phyloP scores from a whole-genome alignment of 2,797 vertebrate genomes.

The Tinamus major region DNA sequence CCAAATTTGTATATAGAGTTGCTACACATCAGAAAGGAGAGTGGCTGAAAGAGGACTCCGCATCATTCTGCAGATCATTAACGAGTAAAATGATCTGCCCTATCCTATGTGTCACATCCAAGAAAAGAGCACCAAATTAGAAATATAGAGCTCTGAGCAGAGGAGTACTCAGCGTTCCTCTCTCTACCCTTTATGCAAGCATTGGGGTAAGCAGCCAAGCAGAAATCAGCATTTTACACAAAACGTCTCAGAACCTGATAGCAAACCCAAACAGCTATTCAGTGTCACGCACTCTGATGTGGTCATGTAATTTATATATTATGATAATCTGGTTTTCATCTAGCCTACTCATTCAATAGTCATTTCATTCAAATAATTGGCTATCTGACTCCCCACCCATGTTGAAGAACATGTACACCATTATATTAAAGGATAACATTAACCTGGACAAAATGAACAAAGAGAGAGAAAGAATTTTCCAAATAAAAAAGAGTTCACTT shows the following conservation, averaged over 20 bases:
- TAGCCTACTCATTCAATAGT: neutral
- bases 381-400: constrained; percentile 48
- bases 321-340: constrained; percentile 64
- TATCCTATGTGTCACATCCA: constrained; percentile 42
- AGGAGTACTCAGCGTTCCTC: neutral
- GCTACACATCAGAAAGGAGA: constrained; percentile 34
- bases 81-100: constrained; percentile 40
- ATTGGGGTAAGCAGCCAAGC: constrained; percentile 16
- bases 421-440: neutral
- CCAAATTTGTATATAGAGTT: neutral
- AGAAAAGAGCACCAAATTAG: constrained; percentile 50
- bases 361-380: constrained; percentile 39
- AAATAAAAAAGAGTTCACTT: neutral
- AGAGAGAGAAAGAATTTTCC: neutral
- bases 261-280: constrained; percentile 30
- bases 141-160: neutral
- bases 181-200: neutral
- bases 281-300: neutral
- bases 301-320: constrained; percentile 41
- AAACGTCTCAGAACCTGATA: neutral
- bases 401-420: neutral
- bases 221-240: constrained; percentile 34
- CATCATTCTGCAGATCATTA: constrained; percentile 60
- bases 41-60: neutral
- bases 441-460: neutral